Conservation (phyloP, 2,797 vertebrate species). For the Argya squamiceps region DNA sequence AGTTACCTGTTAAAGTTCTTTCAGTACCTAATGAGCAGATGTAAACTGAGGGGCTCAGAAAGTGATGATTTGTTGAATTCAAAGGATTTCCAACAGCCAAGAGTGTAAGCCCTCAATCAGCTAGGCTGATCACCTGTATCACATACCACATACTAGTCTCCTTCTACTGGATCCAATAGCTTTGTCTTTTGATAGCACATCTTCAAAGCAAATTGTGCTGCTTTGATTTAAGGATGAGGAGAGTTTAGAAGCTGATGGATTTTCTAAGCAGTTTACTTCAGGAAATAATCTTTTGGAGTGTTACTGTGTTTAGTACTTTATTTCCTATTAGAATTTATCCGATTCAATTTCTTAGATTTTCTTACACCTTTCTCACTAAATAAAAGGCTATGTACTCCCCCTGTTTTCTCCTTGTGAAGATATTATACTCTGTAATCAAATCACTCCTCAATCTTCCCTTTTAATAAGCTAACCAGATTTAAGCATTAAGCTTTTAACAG, state of each 20-base stretch:
- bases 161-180: background rate
- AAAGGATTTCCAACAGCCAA: background rate
- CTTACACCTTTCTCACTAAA: background rate
- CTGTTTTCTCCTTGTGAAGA: background rate
- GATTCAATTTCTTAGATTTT: background rate
- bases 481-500: constrained; percentile 31
- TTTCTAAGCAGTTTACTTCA: background rate
- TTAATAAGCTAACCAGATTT: constrained; percentile 55
- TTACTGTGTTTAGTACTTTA: background rate
- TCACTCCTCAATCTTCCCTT: background rate
- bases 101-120: background rate
- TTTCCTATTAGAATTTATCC: constrained; percentile 4
- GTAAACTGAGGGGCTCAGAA: background rate
- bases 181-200: background rate
- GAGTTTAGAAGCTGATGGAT: background rate
- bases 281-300: background rate
- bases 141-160: background rate
- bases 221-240: background rate
- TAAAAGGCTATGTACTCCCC: background rate
- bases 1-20: background rate
- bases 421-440: constrained; percentile 41
- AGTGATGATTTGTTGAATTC: background rate
- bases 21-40: background rate
- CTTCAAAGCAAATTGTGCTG: background rate
- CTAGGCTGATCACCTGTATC: background rate